Base-by-base conservation (phyloP, 2,113 vertebrate genomes). In the Thalassoma bifasciatum region DNA sequence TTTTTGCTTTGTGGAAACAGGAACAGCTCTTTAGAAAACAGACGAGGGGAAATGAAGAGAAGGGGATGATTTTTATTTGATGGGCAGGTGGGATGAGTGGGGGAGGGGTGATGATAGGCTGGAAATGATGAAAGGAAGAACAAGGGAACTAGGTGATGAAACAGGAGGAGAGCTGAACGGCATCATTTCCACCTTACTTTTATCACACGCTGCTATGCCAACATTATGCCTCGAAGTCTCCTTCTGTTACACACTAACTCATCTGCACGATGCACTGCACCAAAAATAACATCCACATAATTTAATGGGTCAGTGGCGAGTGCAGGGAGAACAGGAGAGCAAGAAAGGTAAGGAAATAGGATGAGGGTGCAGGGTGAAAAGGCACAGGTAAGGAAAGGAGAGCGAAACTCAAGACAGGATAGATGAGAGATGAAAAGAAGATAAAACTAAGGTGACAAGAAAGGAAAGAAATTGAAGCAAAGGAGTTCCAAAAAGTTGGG, bases 231-330 rank as follows among this genome's bases (percentile, higher is more conserved):
- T 68, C 42, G 40, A 8, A 8, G n/a, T 49, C 56, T 23, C 30
- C 10, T 22, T 16, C 12, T 19, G 36, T 12, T 1, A 1, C 40
- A 24, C 56, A 11, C 49, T 47, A 17, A 30, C 40, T 77, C 62
- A 73, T 62, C 53, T 68, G 64, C 71, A 53, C 37, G 8, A 67
- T 64, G 51, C 36, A 26, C 67, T 72, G 85, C 64, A 77, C 68
- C 63, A 78, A 86, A 91, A 85, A 85, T 83, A 88, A 77, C 72
- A 83, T 73, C 60, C 62, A 42, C 60, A 30, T 19, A 58, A 75
- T 84, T 85, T 80, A 76, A 72, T 44, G 82, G 87, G 75, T 85
- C 86, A 75, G 30, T 6, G 44, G 72, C 53, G 40, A 40, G 82
- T 85, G 81, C 78, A 79, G 61, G 52, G 40, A 54, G 66, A 75